These are phyloP conservation scores for Pogona vitticeps DNA, from an alignment of 2,113 vertebrate genomes.

Conservation along the genomic window DNA sequence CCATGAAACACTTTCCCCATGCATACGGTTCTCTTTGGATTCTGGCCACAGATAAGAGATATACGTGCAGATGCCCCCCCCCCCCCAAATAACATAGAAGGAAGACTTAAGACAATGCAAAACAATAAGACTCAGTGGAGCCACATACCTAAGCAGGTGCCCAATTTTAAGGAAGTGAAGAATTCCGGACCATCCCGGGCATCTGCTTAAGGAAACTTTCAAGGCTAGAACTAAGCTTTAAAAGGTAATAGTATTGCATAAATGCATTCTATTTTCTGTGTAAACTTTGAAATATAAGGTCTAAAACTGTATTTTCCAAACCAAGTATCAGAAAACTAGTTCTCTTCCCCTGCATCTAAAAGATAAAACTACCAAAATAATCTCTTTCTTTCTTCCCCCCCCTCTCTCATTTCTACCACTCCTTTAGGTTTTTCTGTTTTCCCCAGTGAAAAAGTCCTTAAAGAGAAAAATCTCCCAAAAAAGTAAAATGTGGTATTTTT, in stretches of 20 bases:
- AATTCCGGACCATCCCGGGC: background rate
- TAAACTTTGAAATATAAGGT: constrained; percentile 45
- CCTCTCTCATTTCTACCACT: background rate
- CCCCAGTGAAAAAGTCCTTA: constrained; percentile 18
- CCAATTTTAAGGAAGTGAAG: constrained; percentile 22
- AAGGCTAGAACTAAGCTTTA: background rate
- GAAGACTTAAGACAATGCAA: constrained; percentile 52
- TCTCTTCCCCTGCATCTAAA: background rate
- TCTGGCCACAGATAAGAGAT: constrained; percentile 37
- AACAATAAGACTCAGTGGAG: constrained; percentile 36
- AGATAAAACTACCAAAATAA: background rate
- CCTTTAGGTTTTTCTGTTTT: background rate
- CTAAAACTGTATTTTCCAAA: constrained; percentile 44
- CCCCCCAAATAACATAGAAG: constrained; percentile 45
- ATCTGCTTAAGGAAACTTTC: constrained; percentile 42
- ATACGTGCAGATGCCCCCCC: constrained; percentile 53
- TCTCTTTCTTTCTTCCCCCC: background rate
- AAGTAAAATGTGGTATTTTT: background rate
- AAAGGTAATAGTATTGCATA: constrained; percentile 48
- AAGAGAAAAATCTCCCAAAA: background rate
- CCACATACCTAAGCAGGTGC: constrained; percentile 35
- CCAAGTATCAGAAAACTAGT: background rate
- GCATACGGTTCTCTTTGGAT: background rate
- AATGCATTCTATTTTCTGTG: constrained; percentile 55
- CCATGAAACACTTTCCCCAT: background rate